phyloP scores from a whole-genome alignment of 2,797 vertebrate genomes.

The Gastrophryne carolinensis region DNA sequence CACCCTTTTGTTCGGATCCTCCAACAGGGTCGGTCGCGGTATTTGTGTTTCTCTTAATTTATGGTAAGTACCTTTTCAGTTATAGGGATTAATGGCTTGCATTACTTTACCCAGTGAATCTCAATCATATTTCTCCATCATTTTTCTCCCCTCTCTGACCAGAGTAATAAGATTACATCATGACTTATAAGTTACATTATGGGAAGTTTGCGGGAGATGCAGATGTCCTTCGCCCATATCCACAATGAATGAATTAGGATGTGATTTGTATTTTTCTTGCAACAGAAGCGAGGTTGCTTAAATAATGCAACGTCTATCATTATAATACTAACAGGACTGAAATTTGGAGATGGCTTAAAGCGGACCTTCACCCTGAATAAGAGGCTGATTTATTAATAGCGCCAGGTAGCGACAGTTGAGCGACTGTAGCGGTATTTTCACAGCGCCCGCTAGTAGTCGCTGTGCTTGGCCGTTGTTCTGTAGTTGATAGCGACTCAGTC shows the following conservation, averaged over 20 bases:
- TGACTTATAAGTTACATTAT: conserved; percentile 45
- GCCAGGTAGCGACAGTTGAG: too few species aligned
- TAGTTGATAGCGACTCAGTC: too few species aligned
- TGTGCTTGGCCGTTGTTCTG: too few species aligned
- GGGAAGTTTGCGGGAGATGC: not conserved
- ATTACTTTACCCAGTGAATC: conserved; percentile 34
- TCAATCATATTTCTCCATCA: conserved; percentile 38
- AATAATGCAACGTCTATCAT: not conserved
- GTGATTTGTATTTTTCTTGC: too few species aligned
- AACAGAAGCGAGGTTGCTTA: not conserved
- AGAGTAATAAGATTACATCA: conserved; percentile 44
- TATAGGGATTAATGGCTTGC: conserved; percentile 37
- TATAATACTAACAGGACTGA: not conserved
- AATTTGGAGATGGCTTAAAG: too few species aligned
- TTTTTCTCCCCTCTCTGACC: conserved; percentile 33
- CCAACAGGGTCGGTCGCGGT: conserved; percentile 28
- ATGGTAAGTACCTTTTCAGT: conserved; percentile 48
- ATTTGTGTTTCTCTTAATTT: conserved; percentile 51
- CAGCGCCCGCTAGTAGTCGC: too few species aligned
- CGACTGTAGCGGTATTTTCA: too few species aligned
- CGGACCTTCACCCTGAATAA: too few species aligned
- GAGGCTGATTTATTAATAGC: too few species aligned
- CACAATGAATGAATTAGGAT: too few species aligned
- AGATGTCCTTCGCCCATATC: not conserved
- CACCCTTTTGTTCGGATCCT: not conserved